These are phyloP conservation scores for Drosophila repletoides DNA, from an alignment of 1,140 invertebrate species.

Conservation along the genomic window DNA sequence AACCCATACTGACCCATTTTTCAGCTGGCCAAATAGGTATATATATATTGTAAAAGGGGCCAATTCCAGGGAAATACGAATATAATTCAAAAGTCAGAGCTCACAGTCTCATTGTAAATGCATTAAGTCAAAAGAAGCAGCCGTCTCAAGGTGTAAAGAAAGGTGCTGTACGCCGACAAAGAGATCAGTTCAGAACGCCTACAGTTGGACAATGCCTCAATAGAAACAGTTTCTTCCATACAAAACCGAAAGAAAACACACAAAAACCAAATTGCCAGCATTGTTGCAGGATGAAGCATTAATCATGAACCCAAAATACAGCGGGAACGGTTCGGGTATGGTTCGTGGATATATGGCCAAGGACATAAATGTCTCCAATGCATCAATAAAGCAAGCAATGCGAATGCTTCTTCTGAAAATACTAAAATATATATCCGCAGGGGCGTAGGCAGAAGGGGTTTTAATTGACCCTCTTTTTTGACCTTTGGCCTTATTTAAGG, in stretches of 20 bases:
- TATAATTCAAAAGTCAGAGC: conserved; percentile 62
- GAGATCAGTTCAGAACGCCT: conserved; percentile 59
- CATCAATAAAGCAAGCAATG: conserved; percentile 17
- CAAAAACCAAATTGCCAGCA: conserved; percentile 48
- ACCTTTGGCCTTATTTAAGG: too few relatives aligned
- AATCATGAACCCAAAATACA: conserved; percentile 44
- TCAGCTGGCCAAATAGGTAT: conserved; percentile 12
- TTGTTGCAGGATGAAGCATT: conserved; percentile 45
- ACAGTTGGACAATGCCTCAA: conserved; percentile 58
- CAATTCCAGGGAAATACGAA: conserved; percentile 44
- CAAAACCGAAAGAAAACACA: too few relatives aligned
- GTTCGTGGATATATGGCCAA: conserved; percentile 44
- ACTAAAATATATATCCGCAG: background rate
- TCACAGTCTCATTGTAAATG: conserved; percentile 46
- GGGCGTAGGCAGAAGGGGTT: background rate
- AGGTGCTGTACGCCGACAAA: conserved; percentile 60
- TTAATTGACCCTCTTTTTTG: too few relatives aligned
- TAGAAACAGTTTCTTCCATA: conserved; percentile 58
- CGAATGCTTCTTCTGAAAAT: conserved; percentile 25
- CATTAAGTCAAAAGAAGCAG: conserved; percentile 48
- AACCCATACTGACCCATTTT: conserved; percentile 33
- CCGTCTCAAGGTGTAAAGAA: conserved; percentile 60
- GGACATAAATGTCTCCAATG: conserved; percentile 60
- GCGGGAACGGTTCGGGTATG: too few relatives aligned
- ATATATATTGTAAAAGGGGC: conserved; percentile 3